phyloP scores from a whole-genome alignment of 2,113 vertebrate species.

The Planiliza haematocheilus region DNA sequence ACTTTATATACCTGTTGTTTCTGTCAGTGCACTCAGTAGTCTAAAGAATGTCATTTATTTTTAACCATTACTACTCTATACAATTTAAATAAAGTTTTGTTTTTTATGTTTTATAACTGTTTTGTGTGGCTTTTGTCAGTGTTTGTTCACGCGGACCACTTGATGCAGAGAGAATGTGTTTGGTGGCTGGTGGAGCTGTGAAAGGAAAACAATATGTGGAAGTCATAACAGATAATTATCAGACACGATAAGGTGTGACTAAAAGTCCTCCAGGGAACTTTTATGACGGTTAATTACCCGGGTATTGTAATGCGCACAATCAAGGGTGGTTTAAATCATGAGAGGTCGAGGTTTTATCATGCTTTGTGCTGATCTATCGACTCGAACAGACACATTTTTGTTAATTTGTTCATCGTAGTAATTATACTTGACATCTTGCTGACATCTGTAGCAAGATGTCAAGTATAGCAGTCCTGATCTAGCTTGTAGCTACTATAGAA shows the following conservation, averaged over 20 bases:
- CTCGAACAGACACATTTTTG: too few relatives aligned
- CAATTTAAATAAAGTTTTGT: constrained; percentile 37
- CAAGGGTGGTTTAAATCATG: constrained; percentile 3
- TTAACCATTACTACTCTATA: constrained; percentile 7
- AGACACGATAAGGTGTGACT: not conserved
- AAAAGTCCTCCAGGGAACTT: not conserved
- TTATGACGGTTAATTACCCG: not conserved
- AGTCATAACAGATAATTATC: constrained; percentile 14
- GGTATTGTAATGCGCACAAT: not conserved
- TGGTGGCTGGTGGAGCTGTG: not conserved
- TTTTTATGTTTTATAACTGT: constrained; percentile 41
- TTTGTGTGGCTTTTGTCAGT: constrained; percentile 7
- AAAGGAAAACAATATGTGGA: constrained; percentile 8
- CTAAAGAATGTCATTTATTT: constrained; percentile 37
- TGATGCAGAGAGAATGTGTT: not conserved
- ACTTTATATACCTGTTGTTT: constrained; percentile 31
- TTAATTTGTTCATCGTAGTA: too few relatives aligned
- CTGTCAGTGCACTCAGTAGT: constrained; percentile 30
- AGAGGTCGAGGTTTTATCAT: constrained; percentile 1
- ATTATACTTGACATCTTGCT: too few relatives aligned
- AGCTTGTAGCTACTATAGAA: too few relatives aligned
- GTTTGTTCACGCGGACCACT: not conserved
- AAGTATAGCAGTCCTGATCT: too few relatives aligned
- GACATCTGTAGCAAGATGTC: too few relatives aligned
- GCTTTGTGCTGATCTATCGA: not conserved